Evolutionary conservation across 2,113 vertebrate species (phyloP), one percentile per base, ranked within the genome.

Genomic region (Upupa epops): DNA sequence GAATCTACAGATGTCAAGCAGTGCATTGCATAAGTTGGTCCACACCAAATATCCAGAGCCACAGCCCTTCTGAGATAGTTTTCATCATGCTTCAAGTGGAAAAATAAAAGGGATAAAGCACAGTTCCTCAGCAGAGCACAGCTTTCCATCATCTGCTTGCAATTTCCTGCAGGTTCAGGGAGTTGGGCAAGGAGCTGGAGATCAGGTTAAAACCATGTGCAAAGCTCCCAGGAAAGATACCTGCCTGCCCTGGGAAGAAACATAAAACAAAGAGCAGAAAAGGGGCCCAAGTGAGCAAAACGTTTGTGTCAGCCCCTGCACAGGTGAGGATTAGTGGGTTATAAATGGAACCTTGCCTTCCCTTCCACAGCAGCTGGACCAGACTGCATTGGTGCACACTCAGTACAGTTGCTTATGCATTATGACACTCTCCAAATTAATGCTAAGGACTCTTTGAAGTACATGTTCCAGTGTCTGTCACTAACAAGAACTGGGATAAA

Each of bases 281-380:
- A 88, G 25, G 5, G 6, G 6, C 24, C 21, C 28, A 1, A 0
- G 1, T 31, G 28, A 32, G 12, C 3, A 4, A 60, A 58, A 31
- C 13, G 28, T 74, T 71, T 88, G n/a, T 37, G 32, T 63, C 55
- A 73, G 72, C 12, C 71, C 11, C 22, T 45, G 24, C 5, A 21
- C 68, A 52, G 34, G 18, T 16, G 17, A 75, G 8, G 13, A n/a
- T 37, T 48, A 31, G 13, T 26, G 11, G 5, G 5, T 4, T 51
- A 19, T 9, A 74, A 68, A n/a, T 4, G 1, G 42, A 81, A 15
- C 10, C 15, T 66, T 71, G 11, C 29, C 34, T 26, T 32, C 25
- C 20, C 6, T 66, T 54, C 55, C 29, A 36, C 11, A 52, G 24
- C 0, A 2, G 28, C 5, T 2, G 0, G 52, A 64, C 13, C 2